Percentiles rank a stretch among this genome's conserved stretches.
phyloP scores from a whole-genome alignment of 2,888 invertebrate genomes.

The Rhamnusium bicolor region DNA sequence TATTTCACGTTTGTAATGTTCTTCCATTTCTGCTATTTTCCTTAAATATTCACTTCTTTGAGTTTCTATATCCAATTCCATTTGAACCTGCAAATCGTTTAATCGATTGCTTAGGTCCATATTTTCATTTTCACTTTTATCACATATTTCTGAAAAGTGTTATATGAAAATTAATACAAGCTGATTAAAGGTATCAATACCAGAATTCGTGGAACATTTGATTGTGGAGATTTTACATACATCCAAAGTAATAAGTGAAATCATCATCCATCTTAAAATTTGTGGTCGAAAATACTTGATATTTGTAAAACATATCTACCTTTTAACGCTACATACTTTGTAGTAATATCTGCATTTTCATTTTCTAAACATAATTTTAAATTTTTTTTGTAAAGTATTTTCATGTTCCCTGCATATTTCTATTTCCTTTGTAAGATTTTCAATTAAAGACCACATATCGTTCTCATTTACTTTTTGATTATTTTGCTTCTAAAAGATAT shows the following conservation, averaged over 20 bases:
- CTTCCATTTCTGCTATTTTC: conserved; percentile 36
- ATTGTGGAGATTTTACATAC: too few species aligned
- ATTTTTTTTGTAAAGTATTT: conserved; percentile 28
- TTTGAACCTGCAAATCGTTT: conserved; percentile 34
- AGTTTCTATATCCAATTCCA: conserved; percentile 24
- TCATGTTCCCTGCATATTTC: conserved; percentile 35
- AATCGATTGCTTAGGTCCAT: conserved; percentile 23
- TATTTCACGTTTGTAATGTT: conserved; percentile 33
- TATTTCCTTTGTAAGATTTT: conserved; percentile 41
- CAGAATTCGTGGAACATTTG: too few species aligned
- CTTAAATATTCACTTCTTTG: conserved; percentile 34
- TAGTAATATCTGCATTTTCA: conserved; percentile 38
- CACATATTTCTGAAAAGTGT: conserved; percentile 36
- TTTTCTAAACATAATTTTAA: conserved; percentile 36
- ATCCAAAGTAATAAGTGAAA: too few species aligned
- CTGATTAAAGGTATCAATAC: too few species aligned
- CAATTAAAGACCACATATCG: conserved; percentile 36
- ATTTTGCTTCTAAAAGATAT: conserved; percentile 40
- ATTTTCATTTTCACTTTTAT: conserved; percentile 35
- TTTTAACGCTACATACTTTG: conserved; percentile 44
- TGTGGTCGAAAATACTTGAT: too few species aligned
- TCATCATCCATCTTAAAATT: too few species aligned
- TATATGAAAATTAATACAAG: background rate
- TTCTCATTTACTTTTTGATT: conserved; percentile 34
- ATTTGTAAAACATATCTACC: conserved; percentile 30